These are phyloP conservation scores for Hypotaenidia philippensis DNA, from an alignment of 2,797 vertebrate genomes.

Conservation along the genomic window DNA sequence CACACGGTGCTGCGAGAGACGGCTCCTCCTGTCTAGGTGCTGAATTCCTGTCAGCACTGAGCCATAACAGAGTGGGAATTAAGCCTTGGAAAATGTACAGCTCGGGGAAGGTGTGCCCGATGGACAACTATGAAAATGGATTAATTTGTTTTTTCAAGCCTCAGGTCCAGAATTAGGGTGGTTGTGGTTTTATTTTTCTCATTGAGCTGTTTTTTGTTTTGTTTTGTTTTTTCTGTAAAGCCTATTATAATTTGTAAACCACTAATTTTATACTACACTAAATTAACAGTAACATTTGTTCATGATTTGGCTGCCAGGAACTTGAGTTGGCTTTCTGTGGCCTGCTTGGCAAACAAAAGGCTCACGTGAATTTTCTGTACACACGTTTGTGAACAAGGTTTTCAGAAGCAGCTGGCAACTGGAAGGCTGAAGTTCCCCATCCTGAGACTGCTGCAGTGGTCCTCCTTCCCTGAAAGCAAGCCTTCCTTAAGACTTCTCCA, in stretches of 20 bases:
- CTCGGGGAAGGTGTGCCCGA: not conserved
- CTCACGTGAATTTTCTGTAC: not conserved
- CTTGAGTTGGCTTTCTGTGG: not conserved
- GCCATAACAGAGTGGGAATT: not conserved
- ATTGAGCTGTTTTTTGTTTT: not conserved
- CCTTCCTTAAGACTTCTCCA: not conserved
- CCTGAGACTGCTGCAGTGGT: not conserved
- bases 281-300: conserved; percentile 28
- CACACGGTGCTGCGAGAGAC: accelerated
- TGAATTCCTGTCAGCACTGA: accelerated
- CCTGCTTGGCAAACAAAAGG: not conserved
- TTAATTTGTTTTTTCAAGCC: not conserved
- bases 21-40: not conserved
- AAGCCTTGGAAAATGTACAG: not conserved
- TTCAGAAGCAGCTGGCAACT: not conserved
- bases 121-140: not conserved
- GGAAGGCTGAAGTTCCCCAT: not conserved
- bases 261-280: not conserved
- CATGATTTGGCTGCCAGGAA: conserved; percentile 18
- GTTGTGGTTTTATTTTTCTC: not conserved
- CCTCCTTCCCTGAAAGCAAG: not conserved
- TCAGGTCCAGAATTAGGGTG: not conserved
- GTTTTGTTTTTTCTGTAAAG: not conserved
- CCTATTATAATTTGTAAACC: conserved; percentile 1
- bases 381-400: not conserved